Evolutionary conservation across 1,140 invertebrate species (phyloP).

Genomic region (Sitobion miscanthi): DNA sequence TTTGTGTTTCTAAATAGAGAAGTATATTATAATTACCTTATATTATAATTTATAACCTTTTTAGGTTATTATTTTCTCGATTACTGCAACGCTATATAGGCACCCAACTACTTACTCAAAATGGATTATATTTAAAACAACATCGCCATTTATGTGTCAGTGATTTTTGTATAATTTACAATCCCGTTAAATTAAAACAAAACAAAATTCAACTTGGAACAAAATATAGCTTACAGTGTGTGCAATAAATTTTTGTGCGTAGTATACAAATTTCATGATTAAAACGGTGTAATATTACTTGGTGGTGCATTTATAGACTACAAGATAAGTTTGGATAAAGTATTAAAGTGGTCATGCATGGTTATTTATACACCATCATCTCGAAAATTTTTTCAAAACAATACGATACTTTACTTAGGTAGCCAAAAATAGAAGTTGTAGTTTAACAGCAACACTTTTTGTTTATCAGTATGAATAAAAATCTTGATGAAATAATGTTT

Average conservation of each 20-base stretch:
- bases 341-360: not conserved
- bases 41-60: too few species aligned
- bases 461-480: not conserved
- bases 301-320: slow-evolving; percentile 10
- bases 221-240: not conserved
- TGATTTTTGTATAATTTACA: not conserved
- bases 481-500: not conserved
- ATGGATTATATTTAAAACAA: too few species aligned
- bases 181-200: not conserved
- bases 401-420: slow-evolving; percentile 1
- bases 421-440: not conserved
- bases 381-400: not conserved
- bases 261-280: not conserved
- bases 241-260: not conserved
- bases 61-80: too few species aligned
- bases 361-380: not conserved
- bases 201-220: not conserved
- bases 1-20: too few species aligned
- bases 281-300: slow-evolving; percentile 1
- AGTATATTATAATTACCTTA: too few species aligned
- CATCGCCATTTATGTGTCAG: not conserved
- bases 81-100: too few species aligned
- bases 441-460: not conserved
- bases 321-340: not conserved
- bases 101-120: too few species aligned